Percentiles rank a stretch among this genome's conserved stretches.
These are phyloP conservation scores for Poicephalus meyeri DNA, from an alignment of 2,113 vertebrate species.

Conservation along the genomic window DNA sequence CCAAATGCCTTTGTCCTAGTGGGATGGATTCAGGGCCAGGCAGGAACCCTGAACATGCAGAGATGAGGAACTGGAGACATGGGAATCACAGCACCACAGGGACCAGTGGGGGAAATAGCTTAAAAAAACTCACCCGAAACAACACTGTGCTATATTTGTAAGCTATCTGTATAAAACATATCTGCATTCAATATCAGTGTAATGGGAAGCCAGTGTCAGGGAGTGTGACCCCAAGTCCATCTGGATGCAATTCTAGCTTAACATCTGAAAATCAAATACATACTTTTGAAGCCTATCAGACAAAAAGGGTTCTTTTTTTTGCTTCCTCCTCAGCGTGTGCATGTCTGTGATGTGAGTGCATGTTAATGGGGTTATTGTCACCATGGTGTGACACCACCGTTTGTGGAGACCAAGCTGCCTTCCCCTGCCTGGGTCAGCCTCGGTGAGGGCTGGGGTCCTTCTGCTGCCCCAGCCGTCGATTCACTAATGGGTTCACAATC, in stretches of 20 bases:
- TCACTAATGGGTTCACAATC: neutral
- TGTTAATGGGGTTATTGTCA: conserved; percentile 6
- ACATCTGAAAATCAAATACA: conserved; percentile 69
- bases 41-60: rapidly evolving
- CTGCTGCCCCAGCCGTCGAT: rapidly evolving
- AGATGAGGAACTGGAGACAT: rapidly evolving
- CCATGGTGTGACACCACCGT: neutral
- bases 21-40: neutral
- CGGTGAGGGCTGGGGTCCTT: neutral
- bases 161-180: conserved; percentile 2
- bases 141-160: neutral
- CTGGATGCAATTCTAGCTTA: conserved; percentile 61
- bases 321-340: neutral
- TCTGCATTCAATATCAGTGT: conserved; percentile 54
- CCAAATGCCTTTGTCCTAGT: neutral
- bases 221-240: conserved; percentile 47
- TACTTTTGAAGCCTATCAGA: conserved; percentile 58
- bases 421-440: conserved; percentile 4
- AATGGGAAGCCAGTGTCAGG: conserved; percentile 62
- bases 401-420: neutral
- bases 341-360: neutral
- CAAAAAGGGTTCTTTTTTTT: neutral
- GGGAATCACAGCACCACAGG: neutral
- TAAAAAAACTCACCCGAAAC: neutral
- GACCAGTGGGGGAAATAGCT: neutral